Evolutionary conservation across 2,113 vertebrate species (phyloP).

Genomic region (Mus pahari): DNA sequence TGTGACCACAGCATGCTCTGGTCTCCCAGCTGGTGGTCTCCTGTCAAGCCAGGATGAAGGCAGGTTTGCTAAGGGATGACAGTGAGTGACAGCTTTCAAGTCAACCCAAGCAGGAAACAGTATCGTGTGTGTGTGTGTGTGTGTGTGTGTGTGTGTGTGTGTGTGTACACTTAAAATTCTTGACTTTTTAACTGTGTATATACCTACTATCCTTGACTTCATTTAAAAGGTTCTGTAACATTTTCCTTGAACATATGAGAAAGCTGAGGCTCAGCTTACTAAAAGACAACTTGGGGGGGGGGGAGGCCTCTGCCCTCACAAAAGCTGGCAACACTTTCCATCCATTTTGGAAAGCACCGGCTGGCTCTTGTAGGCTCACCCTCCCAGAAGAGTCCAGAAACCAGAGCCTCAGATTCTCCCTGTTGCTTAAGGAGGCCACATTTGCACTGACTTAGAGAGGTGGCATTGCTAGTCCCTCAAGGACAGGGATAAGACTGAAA

Average conservation of each 20-base stretch:
- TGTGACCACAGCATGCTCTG: accelerated
- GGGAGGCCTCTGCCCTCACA: neutral
- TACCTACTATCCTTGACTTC: neutral
- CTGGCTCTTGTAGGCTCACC: neutral
- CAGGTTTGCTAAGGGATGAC: neutral
- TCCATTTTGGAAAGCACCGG: neutral
- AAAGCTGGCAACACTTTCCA: neutral
- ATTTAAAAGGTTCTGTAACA: neutral
- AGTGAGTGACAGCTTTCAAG: neutral
- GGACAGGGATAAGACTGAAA: neutral
- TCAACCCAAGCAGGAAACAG: neutral
- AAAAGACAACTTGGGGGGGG: neutral
- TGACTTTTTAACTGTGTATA: no score
- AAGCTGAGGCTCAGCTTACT: neutral
- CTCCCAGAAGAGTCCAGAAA: neutral
- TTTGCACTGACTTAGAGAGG: neutral
- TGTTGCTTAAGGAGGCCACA: neutral
- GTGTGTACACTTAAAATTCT: no score
- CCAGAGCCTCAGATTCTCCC: neutral
- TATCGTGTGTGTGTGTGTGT: neutral
- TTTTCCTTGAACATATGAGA: neutral
- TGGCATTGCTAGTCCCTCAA: accelerated
- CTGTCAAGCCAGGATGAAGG: neutral
- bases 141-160: no score
- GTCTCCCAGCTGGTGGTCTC: neutral